Evolutionary conservation across 1,140 invertebrate species (phyloP), one percentile per base, ranked within the genome.

Genomic region (Ceratina japonica): DNA sequence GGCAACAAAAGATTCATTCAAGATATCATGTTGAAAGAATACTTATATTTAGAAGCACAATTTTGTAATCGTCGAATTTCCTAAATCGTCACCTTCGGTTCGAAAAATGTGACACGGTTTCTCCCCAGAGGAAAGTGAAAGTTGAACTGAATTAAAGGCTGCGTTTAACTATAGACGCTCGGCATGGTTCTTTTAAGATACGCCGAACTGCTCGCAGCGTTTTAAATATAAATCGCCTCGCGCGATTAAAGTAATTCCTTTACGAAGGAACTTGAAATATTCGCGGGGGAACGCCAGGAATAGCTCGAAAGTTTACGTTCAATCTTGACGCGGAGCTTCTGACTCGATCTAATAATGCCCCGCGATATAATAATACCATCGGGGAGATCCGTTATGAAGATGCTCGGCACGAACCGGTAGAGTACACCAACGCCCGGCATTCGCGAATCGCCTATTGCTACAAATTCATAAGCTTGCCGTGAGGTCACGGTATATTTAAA

Each of bases 71-170:
- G n/a, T 70, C 22, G n/a, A 52, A 37, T 70, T 70, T 70, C 20
- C 66, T 70, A 56, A 70, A 70, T 70, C 56, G 18, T 56, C 56
- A 16, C 18, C 0, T 20, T 2, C 7, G 24, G 22, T 70, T 20
- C 58, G 51, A 70, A 70, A 70, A 54, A 70, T 56, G 22, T 56
- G 27, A 51, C 66, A 70, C 52, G n/a, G 51, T 70, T 56, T 70
- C 51, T 70, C 66, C 58, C 24, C n/a, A 22, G 22, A 8, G 66
- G 52, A 70, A 70, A 70, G 66, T 70, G 66, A 70, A 70, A 70
- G 66, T 70, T 31, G 27, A 27, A 70, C 66, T 58, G 66, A 54
- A 70, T 70, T 56, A 56, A 56, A 56, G 51, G 24, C 66, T 31
- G 7, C 51, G 52, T 54, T 70, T 70, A 18, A 27, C 49, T 27